Conservation (phyloP, 2,797 vertebrate species). For the Paguma larvata region DNA sequence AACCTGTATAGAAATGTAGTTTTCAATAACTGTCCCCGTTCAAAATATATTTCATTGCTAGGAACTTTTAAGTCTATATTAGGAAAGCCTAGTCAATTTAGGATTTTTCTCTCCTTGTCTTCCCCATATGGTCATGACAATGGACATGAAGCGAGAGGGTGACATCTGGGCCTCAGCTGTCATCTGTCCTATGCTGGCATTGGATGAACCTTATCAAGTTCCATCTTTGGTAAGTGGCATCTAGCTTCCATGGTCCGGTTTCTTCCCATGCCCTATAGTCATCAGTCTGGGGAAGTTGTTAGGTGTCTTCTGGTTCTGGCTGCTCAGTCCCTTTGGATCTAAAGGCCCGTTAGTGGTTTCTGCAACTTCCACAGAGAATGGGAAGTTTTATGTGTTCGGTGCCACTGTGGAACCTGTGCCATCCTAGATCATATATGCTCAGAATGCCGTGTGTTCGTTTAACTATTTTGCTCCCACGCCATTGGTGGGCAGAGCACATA, state of each 20-base stretch:
- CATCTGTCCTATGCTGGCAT: neutral
- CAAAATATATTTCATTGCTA: neutral
- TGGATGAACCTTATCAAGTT: neutral
- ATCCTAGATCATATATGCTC: neutral
- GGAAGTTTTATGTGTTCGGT: neutral
- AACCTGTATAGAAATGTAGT: neutral
- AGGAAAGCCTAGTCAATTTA: neutral
- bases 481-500: neutral
- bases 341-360: neutral
- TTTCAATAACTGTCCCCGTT: neutral
- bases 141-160: neutral
- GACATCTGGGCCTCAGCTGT: neutral
- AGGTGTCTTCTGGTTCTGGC: neutral
- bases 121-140: neutral
- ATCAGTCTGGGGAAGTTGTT: neutral
- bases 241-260: neutral
- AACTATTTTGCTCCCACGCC: neutral
- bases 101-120: neutral
- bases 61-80: constrained; percentile 5
- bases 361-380: neutral
- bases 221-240: neutral
- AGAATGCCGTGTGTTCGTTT: neutral
- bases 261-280: neutral
- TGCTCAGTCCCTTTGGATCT: neutral
- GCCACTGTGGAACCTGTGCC: neutral